A percentile compares a stretch with the other conserved stretches of the same genome.
These are phyloP conservation scores for Melanitta fusca DNA, from an alignment of 2,797 vertebrate genomes.

Conservation along the genomic window DNA sequence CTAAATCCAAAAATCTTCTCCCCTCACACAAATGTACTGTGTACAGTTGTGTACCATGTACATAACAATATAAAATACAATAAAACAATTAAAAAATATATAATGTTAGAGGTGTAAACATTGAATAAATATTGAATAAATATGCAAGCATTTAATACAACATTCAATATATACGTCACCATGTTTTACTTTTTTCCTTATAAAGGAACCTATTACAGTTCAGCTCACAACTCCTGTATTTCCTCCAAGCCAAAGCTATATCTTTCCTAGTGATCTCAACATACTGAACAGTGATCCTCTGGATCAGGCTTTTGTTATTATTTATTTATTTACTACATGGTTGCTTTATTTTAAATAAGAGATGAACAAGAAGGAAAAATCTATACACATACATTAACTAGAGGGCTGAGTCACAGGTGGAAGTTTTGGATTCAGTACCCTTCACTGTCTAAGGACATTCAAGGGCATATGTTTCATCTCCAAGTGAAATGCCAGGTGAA, in stretches of 20 bases:
- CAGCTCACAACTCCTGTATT: not conserved
- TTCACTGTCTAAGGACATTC: not conserved
- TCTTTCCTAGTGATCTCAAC: not conserved
- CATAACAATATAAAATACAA: no score
- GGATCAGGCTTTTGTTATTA: not conserved
- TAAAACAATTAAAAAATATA: no score
- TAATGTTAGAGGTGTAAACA: not conserved
- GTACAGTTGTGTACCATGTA: no score
- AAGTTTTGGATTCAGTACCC: not conserved
- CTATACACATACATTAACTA: not conserved
- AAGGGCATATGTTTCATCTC: not conserved
- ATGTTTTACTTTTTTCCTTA: not conserved
- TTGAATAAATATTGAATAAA: not conserved
- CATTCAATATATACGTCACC: not conserved
- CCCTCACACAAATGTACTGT: rapidly evolving
- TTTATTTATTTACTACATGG: not conserved
- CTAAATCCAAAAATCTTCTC: not conserved
- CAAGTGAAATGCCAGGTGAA: not conserved
- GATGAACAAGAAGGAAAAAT: not conserved
- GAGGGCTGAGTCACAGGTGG: not conserved
- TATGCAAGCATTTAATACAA: not conserved
- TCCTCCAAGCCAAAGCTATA: not conserved
- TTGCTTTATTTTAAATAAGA: not conserved
- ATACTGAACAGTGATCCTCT: not conserved
- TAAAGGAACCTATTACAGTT: not conserved